A percentile compares a stretch with the other conserved stretches of the same genome.
Conservation (phyloP, 2,113 vertebrate genomes). For the Mohoua ochrocephala region DNA sequence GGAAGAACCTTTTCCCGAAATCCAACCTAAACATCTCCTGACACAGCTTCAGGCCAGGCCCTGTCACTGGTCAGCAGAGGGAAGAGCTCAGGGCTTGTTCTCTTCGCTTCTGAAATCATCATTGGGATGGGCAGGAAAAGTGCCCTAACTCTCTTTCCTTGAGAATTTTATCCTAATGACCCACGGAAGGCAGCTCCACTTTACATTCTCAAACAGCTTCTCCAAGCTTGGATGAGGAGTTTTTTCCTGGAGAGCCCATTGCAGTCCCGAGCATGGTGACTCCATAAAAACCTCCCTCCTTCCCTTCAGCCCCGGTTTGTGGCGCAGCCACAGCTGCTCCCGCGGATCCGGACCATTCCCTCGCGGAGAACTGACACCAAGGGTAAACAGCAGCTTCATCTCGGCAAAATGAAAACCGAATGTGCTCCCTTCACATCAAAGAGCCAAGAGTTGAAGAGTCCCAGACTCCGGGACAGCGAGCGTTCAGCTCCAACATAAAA, state of each 20-base stretch:
- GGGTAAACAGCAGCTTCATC: background rate
- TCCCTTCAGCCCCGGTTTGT: background rate
- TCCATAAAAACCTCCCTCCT: background rate
- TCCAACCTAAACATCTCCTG: background rate
- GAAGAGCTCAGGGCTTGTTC: background rate
- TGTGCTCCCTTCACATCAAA: slow-evolving; percentile 39
- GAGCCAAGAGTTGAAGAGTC: background rate
- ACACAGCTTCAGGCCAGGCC: background rate
- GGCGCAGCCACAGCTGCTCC: background rate
- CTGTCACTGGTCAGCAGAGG: background rate
- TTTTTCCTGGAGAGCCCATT: background rate
- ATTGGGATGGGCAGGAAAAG: background rate
- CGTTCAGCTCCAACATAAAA: background rate
- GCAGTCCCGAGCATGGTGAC: fast-evolving
- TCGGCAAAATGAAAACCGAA: background rate
- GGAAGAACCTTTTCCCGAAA: background rate
- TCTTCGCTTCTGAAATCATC: background rate
- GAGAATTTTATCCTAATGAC: background rate
- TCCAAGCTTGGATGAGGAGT: background rate
- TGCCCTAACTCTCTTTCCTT: background rate
- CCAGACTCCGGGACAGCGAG: background rate
- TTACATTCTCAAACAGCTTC: fast-evolving
- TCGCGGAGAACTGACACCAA: background rate
- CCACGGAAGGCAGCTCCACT: fast-evolving
- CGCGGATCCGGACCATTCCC: background rate